Percentiles rank a stretch among this genome's conserved stretches.
phyloP scores from a whole-genome alignment of 1,140 invertebrate species.

The Aphelinus atriplicis region DNA sequence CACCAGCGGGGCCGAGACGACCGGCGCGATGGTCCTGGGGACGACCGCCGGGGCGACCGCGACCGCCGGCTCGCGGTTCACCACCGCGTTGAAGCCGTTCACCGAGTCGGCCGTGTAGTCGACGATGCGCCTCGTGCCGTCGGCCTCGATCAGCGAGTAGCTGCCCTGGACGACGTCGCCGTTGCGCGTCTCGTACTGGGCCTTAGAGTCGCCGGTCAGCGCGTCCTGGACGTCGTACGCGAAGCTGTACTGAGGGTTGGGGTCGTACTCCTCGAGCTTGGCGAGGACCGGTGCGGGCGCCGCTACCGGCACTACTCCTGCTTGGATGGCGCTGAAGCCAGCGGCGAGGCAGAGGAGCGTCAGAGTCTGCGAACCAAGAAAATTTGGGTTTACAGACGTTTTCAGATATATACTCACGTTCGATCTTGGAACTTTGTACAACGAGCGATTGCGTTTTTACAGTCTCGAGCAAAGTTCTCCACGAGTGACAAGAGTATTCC shows the following conservation, averaged over 20 bases:
- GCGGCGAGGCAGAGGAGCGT: constrained; percentile 36
- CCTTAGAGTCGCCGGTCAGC: constrained; percentile 66
- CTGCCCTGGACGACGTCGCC: constrained; percentile 66
- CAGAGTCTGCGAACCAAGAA: constrained; percentile 36
- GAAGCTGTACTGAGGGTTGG: constrained; percentile 62
- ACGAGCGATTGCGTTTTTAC: no score
- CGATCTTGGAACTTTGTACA: no score
- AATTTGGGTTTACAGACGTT: not conserved
- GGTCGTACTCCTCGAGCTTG: constrained; percentile 52
- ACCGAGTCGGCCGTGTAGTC: constrained; percentile 72
- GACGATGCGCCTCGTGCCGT: constrained; percentile 70
- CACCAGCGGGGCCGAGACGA: constrained; percentile 30
- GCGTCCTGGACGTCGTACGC: constrained; percentile 65
- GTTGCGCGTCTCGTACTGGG: constrained; percentile 65
- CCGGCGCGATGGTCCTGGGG: constrained; percentile 31
- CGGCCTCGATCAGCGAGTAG: constrained; percentile 66
- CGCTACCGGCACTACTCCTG: constrained; percentile 45
- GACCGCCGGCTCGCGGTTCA: constrained; percentile 67
- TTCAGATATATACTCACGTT: no score
- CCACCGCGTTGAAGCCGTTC: constrained; percentile 74
- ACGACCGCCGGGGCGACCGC: constrained; percentile 40
- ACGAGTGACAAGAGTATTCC: no score
- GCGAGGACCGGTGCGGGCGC: constrained; percentile 50
- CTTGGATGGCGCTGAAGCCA: constrained; percentile 35
- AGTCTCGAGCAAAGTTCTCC: no score